Evolutionary conservation across 1,140 invertebrate species (phyloP), one percentile per base, ranked within the genome.

Genomic region (Tetragonula clypearis): DNA sequence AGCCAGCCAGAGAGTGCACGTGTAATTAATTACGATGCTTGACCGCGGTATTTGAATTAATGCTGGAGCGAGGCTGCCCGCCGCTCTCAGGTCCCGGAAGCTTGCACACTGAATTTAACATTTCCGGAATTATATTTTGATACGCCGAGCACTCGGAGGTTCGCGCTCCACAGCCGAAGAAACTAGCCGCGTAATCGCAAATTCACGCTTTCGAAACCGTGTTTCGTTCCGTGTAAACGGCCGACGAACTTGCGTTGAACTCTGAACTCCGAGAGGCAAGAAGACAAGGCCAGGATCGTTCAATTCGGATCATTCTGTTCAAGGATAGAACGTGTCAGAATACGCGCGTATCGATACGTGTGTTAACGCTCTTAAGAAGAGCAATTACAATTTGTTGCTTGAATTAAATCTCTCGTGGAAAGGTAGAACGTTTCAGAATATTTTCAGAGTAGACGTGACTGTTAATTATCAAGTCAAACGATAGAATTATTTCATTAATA

Each of bases 51-150:
- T 93, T 93, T 91, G 91, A 93, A 91, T 93, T 89, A 92, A 92
- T 86, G 87, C 86, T 87, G 90, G 87, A 88, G 89, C 90, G 86
- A 79, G 88, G 12, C 81, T 91, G 85, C 85, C 88, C 81, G 85
- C 88, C 86, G 86, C 76, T 73, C 82, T 84, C 85, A 89, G 90
- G 91, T 91, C 91, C 92, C 89, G 92, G 83, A 86, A 82, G 72
- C 58, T 60, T 69, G 86, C 90, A 89, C 93, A 93, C 93, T 93
- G 92, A 93, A 94, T 94, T 94, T 93, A 94, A 93, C 93, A 93
- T 93, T 89, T 90, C 89, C 86, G 78, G 91, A 91, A 93, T 94
- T 94, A 93, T 93, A 93, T 93, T 93, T 93, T 89, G 86, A 87
- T 88, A 88, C 83, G 87, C 79, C 78, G 74, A 75, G 55, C 71